Conservation (phyloP, 1,140 invertebrate species). For the Ganaspis sp. region DNA sequence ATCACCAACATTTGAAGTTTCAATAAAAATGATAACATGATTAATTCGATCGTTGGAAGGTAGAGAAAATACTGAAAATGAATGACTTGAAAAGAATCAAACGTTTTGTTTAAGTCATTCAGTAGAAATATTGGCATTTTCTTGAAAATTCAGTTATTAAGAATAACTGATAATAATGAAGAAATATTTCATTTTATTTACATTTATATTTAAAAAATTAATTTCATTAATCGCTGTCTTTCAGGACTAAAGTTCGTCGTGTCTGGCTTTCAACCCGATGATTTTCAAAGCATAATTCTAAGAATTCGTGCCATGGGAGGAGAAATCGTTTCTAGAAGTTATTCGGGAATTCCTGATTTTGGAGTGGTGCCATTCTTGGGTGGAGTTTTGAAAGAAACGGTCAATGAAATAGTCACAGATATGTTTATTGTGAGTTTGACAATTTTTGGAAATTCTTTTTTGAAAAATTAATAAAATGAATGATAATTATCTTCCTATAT, state of each 20-base stretch:
- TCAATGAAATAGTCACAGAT: conserved; percentile 78
- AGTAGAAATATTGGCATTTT: no score
- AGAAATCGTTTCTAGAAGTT: conserved; percentile 70
- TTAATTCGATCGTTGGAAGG: no score
- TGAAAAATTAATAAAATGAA: not conserved
- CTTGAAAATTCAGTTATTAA: no score
- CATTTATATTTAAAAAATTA: conserved; percentile 30
- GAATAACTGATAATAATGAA: not conserved
- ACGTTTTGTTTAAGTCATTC: no score
- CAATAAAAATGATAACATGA: not conserved
- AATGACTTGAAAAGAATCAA: not conserved
- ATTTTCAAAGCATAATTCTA: conserved; percentile 63
- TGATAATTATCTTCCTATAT: no score
- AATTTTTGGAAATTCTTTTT: not conserved
- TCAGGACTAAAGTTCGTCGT: conserved; percentile 73
- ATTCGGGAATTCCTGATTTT: conserved; percentile 78
- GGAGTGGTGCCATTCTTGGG: conserved; percentile 76
- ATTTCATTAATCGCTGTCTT: conserved; percentile 53
- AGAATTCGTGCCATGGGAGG: conserved; percentile 75
- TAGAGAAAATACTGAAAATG: no score
- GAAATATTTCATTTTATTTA: conserved; percentile 25
- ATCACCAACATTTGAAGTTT: not conserved
- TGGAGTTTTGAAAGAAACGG: conserved; percentile 65
- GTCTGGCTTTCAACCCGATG: conserved; percentile 71
- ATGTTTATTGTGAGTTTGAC: conserved; percentile 78